A percentile compares a stretch with the other conserved stretches of the same genome.
Conservation (phyloP, 2,113 vertebrate species). For the Pseudopipra pipra region DNA sequence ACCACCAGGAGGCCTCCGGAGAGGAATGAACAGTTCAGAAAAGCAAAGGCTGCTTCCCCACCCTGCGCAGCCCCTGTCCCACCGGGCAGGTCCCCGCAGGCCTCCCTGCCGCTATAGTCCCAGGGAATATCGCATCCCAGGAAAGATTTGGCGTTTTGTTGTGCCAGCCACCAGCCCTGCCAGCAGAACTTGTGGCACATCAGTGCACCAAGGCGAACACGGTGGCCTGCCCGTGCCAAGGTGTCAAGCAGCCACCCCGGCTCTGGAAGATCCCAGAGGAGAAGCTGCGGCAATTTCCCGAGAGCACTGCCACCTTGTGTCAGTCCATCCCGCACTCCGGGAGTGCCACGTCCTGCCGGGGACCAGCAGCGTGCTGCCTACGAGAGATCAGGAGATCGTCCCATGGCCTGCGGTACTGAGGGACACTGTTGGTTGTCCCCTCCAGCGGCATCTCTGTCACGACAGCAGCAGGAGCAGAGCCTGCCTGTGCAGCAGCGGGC, state of each 20-base stretch:
- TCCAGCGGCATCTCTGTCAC: fast-evolving
- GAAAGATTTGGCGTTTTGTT: fast-evolving
- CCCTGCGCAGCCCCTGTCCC: not conserved
- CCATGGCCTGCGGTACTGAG: not conserved
- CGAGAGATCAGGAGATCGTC: fast-evolving
- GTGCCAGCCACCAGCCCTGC: not conserved
- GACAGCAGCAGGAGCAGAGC: not conserved
- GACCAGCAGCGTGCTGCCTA: fast-evolving
- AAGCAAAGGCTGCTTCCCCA: not conserved
- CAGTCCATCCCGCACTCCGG: fast-evolving
- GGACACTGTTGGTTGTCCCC: not conserved
- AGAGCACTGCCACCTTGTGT: slow-evolving; percentile 54
- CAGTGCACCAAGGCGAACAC: not conserved
- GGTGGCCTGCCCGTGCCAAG: not conserved
- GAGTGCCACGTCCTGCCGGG: fast-evolving
- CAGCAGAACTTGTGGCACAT: too few species aligned
- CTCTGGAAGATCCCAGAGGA: not conserved
- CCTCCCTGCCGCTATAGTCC: fast-evolving
- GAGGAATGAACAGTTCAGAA: not conserved
- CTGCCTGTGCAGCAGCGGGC: not conserved
- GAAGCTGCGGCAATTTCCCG: not conserved
- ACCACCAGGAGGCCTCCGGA: not conserved
- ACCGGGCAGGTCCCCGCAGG: fast-evolving
- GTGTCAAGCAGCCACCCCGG: not conserved
- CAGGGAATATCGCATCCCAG: not conserved